Evolutionary conservation across 2,888 invertebrate genomes (phyloP).

Genomic region (Epinotia nisella): DNA sequence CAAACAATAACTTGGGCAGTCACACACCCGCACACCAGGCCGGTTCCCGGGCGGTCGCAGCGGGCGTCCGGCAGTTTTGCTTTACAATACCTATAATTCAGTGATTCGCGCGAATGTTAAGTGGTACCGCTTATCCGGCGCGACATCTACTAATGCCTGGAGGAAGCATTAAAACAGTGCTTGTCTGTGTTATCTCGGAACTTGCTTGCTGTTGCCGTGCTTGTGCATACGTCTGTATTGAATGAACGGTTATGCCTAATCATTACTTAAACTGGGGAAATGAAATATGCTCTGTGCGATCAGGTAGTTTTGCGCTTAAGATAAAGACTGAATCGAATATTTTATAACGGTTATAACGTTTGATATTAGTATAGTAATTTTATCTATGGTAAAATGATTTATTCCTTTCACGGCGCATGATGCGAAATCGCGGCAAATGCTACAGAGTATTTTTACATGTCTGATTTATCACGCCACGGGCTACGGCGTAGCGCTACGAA

Average conservation of each 20-base stretch:
- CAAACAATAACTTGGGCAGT: conserved; percentile 25
- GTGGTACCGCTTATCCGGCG: conserved; percentile 69
- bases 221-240: conserved; percentile 24
- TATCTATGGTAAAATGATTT: too few relatives aligned
- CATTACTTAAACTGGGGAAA: conserved; percentile 15
- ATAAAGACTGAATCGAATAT: not conserved
- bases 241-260: conserved; percentile 25
- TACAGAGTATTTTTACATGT: not conserved
- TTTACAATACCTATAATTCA: conserved; percentile 79
- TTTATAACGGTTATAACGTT: not conserved
- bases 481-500: too few relatives aligned
- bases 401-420: too few relatives aligned
- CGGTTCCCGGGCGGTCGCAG: conserved; percentile 79
- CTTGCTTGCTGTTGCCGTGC: conserved; percentile 12
- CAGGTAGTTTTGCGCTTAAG: not conserved
- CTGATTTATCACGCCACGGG: too few relatives aligned
- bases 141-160: conserved; percentile 70
- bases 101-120: conserved; percentile 78
- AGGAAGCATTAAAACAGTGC: conserved; percentile 74
- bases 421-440: not conserved
- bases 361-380: too few relatives aligned
- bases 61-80: conserved; percentile 68
- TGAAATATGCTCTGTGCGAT: conserved; percentile 5
- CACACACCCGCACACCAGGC: conserved; percentile 51
- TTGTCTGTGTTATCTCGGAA: conserved; percentile 44